Evolutionary conservation across 2,888 invertebrate genomes (phyloP), one percentile per base, ranked within the genome.

Genomic region (Caenorhabditis sp.): DNA sequence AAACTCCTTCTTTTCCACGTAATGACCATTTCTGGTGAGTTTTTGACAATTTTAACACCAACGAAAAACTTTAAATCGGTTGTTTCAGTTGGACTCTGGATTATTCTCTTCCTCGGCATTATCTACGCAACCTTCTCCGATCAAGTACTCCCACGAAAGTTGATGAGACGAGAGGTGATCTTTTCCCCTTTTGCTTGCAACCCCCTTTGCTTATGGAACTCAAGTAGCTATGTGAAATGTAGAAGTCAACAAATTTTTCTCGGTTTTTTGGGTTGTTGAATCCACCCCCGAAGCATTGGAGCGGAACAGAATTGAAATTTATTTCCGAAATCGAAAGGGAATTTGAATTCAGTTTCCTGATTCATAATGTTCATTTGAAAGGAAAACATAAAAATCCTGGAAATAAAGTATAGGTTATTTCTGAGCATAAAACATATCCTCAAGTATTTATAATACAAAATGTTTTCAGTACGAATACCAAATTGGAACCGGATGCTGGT

Each of bases 11-110:
- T 69, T 22, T 80, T 68, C 58, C 80, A 68, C n/a, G 24, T 40
- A 3, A 70, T 68, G 55, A 26, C 62, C 11, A 32, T 62, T 4
- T 22, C 64, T 1, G 67, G 80, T 80, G 55, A 40, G 20, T 26
- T n/a, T n/a, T n/a, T n/a, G n/a, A n/a, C n/a, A n/a, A n/a, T n/a
- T n/a, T n/a, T n/a, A n/a, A n/a, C n/a, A n/a, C n/a, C n/a, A n/a
- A n/a, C n/a, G n/a, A n/a, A n/a, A n/a, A n/a, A n/a, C n/a, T n/a
- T n/a, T n/a, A n/a, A n/a, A n/a, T 37, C 40, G 6, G 6, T 11
- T 40, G 2, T 80, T 68, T 24, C 80, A 80, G 80, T 68, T n/a
- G 65, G 56, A 4, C 56, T 72, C 6, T 79, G 64, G 65, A 55
- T 65, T 1, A 60, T 78, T 60, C 70, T 78, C 6, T 40, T 68